Base-by-base conservation (phyloP, 2,797 vertebrate species). In the Microctenopoma lineatum region DNA sequence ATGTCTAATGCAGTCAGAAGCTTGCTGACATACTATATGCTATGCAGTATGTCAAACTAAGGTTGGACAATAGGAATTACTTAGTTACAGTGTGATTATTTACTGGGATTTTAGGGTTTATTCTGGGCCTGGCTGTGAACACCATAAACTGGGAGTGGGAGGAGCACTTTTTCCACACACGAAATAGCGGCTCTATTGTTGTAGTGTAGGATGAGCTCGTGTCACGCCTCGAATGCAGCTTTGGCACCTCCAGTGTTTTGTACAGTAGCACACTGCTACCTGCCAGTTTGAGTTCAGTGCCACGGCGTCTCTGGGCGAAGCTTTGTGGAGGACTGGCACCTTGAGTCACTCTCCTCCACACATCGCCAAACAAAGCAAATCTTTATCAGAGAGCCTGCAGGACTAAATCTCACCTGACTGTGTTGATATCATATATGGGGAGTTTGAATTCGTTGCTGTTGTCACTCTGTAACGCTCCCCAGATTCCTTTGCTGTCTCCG, bases 161-260 rank as follows among this genome's bases (percentile, higher is more conserved):
- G 45, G 41, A 72, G 60, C 51, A 26, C 38, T 34, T 64, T 64
- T 52, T 39, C 36, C 26, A 63, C 25, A 57, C 42, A 58, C 64
- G 36, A 73, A 62, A 39, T 63, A 66, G 66, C 41, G n/a, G 45
- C 70, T 67, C 69, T 38, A 58, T 52, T 79, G 73, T 78, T 41
- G 38, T 60, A 47, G 70, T 14, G 80, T 83, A 58, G 84, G 83
- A 70, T 41, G 70, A 68, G 73, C 76, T 88, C 66, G 57, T 87
- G 84, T 84, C 80, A 60, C 85, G 87, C 88, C 78, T 87, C 60
- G 74, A 44, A 21, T 38, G 54, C 51, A 53, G 73, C 64, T 65
- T 61, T 47, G 68, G 73, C 78, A 63, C 67, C 66, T 73, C 45
- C 54, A 34, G 16, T 39, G 21, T 74, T 53, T 50, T 48, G 55